Base-by-base conservation (phyloP, 1,140 invertebrate genomes). In the Samia ricini region DNA sequence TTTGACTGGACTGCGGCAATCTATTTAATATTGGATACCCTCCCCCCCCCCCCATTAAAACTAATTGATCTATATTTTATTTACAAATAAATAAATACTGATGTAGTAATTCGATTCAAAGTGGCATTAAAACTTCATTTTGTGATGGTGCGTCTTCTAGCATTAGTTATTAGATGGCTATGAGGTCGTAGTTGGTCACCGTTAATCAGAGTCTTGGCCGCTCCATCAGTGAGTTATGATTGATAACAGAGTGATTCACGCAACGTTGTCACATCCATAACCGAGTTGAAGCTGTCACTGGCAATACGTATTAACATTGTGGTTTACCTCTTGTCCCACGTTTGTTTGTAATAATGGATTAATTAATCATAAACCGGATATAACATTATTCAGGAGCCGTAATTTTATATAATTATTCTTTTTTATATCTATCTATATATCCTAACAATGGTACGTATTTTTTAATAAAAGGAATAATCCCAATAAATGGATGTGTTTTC, bases 191-290 rank as follows among this genome's bases (percentile, higher is more conserved):
- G 54, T 64, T 48, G 59, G 55, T 52, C 58, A 33, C 50, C 64
- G 67, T 76, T 78, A 78, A 81, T 83, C 72, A 77, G 68, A 74
- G 64, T 64, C 69, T 61, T 61, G 55, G 65, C 59, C 69, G 71
- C 75, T 85, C 77, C 80, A 85, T 85, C 80, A 87, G 79, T 81
- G 84, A 76, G 74, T 69, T 69, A 79, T 87, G 83, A 85, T 85
- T 79, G 84, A 87, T 85, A 77, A 69, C 77, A 62, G 59, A 71
- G 64, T 72, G 72, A 77, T 81, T 76, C 73, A 69, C 71, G 67
- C 67, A 66, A 61, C 63, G 59, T 54, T 52, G 60, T 49, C 64
- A 65, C 71, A 84, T 84, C 81, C 77, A 77, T 83, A 79, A 81
- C 73, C 63, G 54, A 20, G 64, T 62, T 66, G 61, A 66, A 69